phyloP scores from a whole-genome alignment of 1,140 invertebrate species.

The Drosophila asahinai region DNA sequence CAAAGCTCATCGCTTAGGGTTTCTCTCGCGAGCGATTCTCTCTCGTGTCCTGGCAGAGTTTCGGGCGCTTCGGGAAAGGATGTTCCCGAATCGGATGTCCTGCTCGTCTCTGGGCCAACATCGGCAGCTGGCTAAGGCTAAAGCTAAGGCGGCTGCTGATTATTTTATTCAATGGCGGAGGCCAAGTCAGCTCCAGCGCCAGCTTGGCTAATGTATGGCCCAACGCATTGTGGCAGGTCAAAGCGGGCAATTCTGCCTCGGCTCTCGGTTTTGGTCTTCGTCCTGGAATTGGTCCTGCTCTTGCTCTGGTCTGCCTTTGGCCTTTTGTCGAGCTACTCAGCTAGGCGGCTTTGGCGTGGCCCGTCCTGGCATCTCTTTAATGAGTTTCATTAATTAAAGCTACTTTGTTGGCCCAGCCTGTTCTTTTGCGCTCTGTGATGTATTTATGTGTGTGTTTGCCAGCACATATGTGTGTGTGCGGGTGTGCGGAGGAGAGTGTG shows the following conservation, averaged over 20 bases:
- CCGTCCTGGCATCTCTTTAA: slow-evolving; percentile 62
- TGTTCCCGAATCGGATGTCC: slow-evolving; percentile 3
- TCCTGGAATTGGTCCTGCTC: slow-evolving; percentile 15
- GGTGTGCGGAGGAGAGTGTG: slow-evolving; percentile 40
- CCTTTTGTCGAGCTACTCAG: slow-evolving; percentile 18
- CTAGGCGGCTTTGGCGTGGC: slow-evolving; percentile 19
- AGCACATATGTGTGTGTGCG: slow-evolving; percentile 15
- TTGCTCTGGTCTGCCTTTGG: slow-evolving; percentile 16
- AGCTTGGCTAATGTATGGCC: slow-evolving; percentile 67
- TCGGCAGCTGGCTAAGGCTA: slow-evolving; percentile 50
- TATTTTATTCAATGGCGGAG: slow-evolving; percentile 49
- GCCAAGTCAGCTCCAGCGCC: slow-evolving; percentile 34
- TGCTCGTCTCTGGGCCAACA: slow-evolving; percentile 19
- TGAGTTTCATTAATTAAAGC: slow-evolving; percentile 84
- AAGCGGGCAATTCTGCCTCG: slow-evolving; percentile 65
- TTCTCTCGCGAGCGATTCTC: not conserved
- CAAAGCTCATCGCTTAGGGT: slow-evolving; percentile 1
- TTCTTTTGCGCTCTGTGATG: slow-evolving; percentile 41
- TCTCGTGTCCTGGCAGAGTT: slow-evolving; percentile 7
- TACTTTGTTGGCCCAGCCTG: slow-evolving; percentile 71
- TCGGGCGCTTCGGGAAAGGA: slow-evolving; percentile 8
- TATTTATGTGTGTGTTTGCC: slow-evolving; percentile 17
- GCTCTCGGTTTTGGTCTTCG: slow-evolving; percentile 12
- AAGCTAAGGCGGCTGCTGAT: slow-evolving; percentile 47
- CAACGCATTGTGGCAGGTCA: slow-evolving; percentile 80